phyloP scores from a whole-genome alignment of 2,113 vertebrate genomes.

The Panurus biarmicus region DNA sequence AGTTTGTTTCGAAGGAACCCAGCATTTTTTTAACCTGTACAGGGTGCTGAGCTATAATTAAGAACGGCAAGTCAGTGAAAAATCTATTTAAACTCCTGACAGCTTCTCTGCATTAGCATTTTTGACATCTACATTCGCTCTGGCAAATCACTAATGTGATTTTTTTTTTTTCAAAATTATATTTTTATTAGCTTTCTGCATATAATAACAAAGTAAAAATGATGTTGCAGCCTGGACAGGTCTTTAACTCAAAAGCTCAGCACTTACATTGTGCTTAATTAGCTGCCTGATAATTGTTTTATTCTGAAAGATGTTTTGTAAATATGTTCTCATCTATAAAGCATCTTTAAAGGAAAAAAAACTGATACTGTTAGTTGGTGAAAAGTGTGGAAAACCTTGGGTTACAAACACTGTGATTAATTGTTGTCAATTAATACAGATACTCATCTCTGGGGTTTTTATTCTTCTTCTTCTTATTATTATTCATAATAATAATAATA shows the following conservation, averaged over 20 bases:
- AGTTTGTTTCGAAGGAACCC: conserved; percentile 41
- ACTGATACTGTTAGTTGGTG: conserved; percentile 13
- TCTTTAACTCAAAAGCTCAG: conserved; percentile 41
- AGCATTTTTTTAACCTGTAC: conserved; percentile 58
- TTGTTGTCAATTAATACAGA: conserved; percentile 51
- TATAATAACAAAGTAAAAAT: conserved; percentile 46
- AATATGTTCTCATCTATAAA: conserved; percentile 32
- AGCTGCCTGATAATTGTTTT: conserved; percentile 50
- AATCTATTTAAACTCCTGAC: conserved; percentile 65
- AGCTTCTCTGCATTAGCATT: conserved; percentile 60
- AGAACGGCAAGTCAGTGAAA: conserved; percentile 53
- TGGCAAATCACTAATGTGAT: conserved; percentile 48
- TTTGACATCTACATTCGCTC: conserved; percentile 63
- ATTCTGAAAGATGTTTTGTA: conserved; percentile 32
- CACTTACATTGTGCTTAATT: conserved; percentile 51
- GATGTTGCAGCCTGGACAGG: conserved; percentile 29
- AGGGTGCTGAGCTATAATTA: conserved; percentile 64
- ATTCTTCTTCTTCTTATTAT: too few species aligned
- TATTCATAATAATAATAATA: neutral
- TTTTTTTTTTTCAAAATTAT: conserved; percentile 47
- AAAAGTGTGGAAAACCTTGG: conserved; percentile 5
- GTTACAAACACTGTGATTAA: conserved; percentile 51
- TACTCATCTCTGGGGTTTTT: neutral
- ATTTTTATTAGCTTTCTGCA: conserved; percentile 53
- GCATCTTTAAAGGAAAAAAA: conserved; percentile 46